A percentile compares a stretch with the other conserved stretches of the same genome.
phyloP scores from a whole-genome alignment of 2,888 invertebrate genomes.

The Pheosia tremula region DNA sequence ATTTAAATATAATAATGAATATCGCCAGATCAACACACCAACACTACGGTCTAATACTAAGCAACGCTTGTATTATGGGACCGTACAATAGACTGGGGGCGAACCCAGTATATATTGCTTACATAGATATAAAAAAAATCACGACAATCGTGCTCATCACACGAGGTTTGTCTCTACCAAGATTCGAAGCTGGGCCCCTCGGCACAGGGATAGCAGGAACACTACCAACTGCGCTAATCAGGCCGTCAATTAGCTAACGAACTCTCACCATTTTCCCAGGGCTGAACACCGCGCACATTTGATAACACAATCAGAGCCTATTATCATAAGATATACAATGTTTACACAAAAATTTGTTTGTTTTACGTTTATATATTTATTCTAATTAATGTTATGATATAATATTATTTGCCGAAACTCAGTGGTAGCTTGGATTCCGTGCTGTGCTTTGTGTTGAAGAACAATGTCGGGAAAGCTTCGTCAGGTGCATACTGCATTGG shows the following conservation, averaged over 20 bases:
- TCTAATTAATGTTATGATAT: constrained; percentile 38
- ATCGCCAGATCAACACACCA: too few species aligned
- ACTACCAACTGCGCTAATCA: too few species aligned
- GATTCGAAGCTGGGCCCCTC: too few species aligned
- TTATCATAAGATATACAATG: constrained; percentile 34
- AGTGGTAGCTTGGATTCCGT: background rate
- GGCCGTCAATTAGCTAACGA: background rate
- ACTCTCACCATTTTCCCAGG: background rate
- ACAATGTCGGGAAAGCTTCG: constrained; percentile 3
- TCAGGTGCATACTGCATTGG: constrained; percentile 34
- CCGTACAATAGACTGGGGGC: too few species aligned
- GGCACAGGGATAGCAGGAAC: too few species aligned
- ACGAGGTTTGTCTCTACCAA: too few species aligned
- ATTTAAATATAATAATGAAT: too few species aligned
- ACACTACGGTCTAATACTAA: too few species aligned
- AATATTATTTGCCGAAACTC: constrained; percentile 32
- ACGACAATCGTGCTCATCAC: too few species aligned
- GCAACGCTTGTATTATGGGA: too few species aligned
- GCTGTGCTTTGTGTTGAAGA: background rate
- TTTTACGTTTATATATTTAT: constrained; percentile 17
- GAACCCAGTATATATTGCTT: too few species aligned
- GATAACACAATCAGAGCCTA: constrained; percentile 5
- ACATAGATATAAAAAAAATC: too few species aligned
- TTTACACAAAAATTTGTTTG: constrained; percentile 22
- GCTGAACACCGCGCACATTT: background rate